Conservation (phyloP, 2,888 invertebrate species). For the Podotricha telesiphe region DNA sequence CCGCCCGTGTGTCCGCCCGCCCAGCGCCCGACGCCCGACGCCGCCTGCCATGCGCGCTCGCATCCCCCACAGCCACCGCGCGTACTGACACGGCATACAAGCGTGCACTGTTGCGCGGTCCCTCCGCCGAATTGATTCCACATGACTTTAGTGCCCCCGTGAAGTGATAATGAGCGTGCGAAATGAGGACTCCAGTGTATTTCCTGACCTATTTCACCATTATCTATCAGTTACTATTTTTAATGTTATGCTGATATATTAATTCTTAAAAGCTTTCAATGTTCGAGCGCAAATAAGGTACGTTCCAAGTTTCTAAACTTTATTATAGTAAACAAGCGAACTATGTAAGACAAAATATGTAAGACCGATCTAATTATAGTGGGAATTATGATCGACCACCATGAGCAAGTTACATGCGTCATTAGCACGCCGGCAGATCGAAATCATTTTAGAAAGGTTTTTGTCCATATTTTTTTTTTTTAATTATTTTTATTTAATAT, state of each 20-base stretch:
- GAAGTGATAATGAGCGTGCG: constrained; percentile 47
- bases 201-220: constrained; percentile 53
- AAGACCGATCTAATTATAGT: neutral
- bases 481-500: neutral
- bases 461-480: neutral
- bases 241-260: constrained; percentile 46
- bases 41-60: constrained; percentile 54
- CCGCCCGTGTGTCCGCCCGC: constrained; percentile 58
- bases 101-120: constrained; percentile 59
- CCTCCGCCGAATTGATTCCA: constrained; percentile 47
- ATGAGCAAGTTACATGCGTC: constrained; percentile 18
- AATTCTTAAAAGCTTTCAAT: constrained; percentile 41
- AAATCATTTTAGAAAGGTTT: constrained; percentile 20
- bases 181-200: constrained; percentile 47
- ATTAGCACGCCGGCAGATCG: constrained; percentile 26
- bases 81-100: constrained; percentile 35
- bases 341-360: neutral
- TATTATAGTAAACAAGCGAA: constrained; percentile 30
- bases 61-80: constrained; percentile 47
- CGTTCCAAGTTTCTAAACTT: constrained; percentile 34
- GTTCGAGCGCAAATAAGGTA: constrained; percentile 45
- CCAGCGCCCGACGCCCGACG: constrained; percentile 53
- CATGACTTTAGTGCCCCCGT: constrained; percentile 45
- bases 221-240: constrained; percentile 49
- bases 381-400: constrained; percentile 26